A percentile compares a stretch with the other conserved stretches of the same genome.
Evolutionary conservation across 2,113 vertebrate genomes (phyloP).

Genomic region (Ploceus nigricollis): DNA sequence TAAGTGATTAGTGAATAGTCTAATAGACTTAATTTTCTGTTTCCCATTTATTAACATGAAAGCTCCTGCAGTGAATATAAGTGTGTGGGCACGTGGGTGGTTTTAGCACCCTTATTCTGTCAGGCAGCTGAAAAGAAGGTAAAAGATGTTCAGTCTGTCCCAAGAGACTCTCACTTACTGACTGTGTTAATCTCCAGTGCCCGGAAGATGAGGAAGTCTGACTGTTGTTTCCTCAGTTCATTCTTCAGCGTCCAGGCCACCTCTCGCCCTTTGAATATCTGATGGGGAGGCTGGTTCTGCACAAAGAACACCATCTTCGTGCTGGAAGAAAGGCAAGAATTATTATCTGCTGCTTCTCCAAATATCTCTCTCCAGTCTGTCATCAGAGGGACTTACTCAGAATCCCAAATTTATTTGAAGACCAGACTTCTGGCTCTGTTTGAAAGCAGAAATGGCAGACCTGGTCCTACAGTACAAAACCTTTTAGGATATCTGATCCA

Average conservation of each 20-base stretch:
- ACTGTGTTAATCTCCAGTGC: constrained; percentile 88
- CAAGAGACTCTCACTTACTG: constrained; percentile 79
- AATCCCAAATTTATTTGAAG: not conserved
- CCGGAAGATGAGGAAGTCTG: constrained; percentile 92
- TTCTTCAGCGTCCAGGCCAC: constrained; percentile 86
- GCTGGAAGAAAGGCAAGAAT: constrained; percentile 67
- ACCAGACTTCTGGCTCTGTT: not conserved
- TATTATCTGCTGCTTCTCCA: not conserved
- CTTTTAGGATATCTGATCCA: not conserved
- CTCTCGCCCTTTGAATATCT: constrained; percentile 86
- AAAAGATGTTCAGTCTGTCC: not conserved
- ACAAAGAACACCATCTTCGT: constrained; percentile 96
- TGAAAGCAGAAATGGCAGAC: not conserved
- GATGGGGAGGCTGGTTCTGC: constrained; percentile 86
- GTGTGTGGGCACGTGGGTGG: not conserved
- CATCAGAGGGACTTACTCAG: not conserved
- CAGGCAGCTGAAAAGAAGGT: not conserved
- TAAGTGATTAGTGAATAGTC: not conserved
- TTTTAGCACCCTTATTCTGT: not conserved
- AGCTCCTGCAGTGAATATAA: not conserved
- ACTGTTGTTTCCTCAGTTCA: constrained; percentile 90
- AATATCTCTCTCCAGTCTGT: not conserved
- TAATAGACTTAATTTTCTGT: not conserved
- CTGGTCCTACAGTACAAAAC: not conserved
- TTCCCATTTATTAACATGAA: not conserved